Evolutionary conservation across 1,140 invertebrate genomes (phyloP).

Genomic region (Diplogasteroides magnus): DNA sequence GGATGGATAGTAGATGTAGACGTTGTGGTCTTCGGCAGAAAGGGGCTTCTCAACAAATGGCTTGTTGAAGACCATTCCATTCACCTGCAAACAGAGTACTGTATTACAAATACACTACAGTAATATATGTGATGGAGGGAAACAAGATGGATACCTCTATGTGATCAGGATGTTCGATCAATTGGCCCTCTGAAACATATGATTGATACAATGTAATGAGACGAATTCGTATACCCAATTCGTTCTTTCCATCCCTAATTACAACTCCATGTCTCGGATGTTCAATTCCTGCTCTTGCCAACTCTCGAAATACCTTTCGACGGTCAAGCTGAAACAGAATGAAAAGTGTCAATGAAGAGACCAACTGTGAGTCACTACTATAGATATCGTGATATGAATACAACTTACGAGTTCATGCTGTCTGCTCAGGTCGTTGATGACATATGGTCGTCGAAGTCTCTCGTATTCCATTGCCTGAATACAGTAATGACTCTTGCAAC

Average conservation of each 20-base stretch:
- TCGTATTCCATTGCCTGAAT: constrained; percentile 82
- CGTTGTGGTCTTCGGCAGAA: constrained; percentile 98
- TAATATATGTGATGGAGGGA: no score
- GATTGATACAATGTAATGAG: not conserved
- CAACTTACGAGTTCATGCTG: constrained; percentile 91
- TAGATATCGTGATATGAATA: constrained; percentile 6
- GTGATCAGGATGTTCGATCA: constrained; percentile 94
- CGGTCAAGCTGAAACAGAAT: constrained; percentile 62
- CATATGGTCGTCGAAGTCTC: constrained; percentile 84
- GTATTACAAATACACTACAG: no score
- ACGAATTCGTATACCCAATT: constrained; percentile 53
- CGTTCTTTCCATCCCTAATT: constrained; percentile 82
- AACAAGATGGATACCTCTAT: no score
- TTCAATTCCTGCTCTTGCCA: constrained; percentile 88
- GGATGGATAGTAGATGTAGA: constrained; percentile 98
- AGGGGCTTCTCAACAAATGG: constrained; percentile 98
- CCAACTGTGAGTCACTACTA: constrained; percentile 22
- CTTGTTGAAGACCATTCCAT: constrained; percentile 88
- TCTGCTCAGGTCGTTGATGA: constrained; percentile 96
- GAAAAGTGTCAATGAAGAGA: not conserved
- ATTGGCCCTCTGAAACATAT: constrained; percentile 69
- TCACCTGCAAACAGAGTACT: no score
- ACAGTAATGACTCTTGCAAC: not conserved
- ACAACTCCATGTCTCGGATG: constrained; percentile 94
- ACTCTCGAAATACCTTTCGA: constrained; percentile 85